A percentile compares a stretch with the other conserved stretches of the same genome.
Conservation (phyloP, 2,797 vertebrate genomes). For the Tauraco hartlaubi region DNA sequence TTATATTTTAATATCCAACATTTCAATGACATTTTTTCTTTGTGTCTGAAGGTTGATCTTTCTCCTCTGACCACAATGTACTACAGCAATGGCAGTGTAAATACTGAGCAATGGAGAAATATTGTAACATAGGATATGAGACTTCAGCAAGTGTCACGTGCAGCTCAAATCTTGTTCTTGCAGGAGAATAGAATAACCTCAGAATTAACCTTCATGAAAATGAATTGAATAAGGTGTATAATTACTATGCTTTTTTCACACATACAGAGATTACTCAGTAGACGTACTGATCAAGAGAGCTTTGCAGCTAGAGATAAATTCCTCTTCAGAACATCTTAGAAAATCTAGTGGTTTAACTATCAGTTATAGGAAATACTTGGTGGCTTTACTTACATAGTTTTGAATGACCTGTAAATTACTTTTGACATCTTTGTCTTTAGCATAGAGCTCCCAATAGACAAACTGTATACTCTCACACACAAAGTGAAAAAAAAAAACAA, state of each 20-base stretch:
- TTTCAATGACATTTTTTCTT: not conserved
- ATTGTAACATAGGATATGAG: not conserved
- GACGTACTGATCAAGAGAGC: not conserved
- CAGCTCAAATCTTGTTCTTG: not conserved
- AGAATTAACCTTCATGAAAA: not conserved
- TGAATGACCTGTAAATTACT: not conserved
- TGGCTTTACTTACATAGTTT: not conserved
- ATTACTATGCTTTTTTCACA: not conserved
- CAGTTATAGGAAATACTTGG: not conserved
- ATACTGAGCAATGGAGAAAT: not conserved
- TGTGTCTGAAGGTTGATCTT: not conserved
- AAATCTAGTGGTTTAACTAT: not conserved
- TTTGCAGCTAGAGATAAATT: not conserved
- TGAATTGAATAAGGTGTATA: not conserved
- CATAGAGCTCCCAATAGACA: not conserved
- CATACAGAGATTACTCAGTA: not conserved
- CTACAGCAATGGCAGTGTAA: not conserved
- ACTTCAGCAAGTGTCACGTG: not conserved
- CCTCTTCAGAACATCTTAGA: not conserved
- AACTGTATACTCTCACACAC: not conserved
- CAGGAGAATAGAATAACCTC: not conserved
- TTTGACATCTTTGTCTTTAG: not conserved
- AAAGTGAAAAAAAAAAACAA: not conserved
- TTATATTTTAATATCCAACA: not conserved
- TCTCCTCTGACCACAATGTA: not conserved